Conservation (phyloP, 2,113 vertebrate genomes). For the Synodontis membranacea region DNA sequence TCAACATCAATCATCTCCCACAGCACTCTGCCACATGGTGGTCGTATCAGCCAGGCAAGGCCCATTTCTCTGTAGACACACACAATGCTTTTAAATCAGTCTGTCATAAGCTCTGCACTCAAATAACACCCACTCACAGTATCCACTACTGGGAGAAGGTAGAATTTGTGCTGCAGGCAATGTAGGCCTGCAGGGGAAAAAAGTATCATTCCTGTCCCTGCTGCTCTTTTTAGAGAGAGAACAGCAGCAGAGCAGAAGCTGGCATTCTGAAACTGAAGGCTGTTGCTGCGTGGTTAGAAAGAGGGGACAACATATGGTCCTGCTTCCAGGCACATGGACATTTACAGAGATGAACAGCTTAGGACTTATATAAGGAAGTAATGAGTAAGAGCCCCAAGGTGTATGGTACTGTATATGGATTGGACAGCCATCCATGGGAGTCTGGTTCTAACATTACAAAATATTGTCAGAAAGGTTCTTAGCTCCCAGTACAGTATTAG, state of each 20-base stretch:
- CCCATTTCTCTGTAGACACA: conserved; percentile 41
- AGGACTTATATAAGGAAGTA: conserved; percentile 49
- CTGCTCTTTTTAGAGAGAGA: conserved; percentile 37
- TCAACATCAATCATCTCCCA: conserved; percentile 36
- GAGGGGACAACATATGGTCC: conserved; percentile 46
- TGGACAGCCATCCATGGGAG: neutral
- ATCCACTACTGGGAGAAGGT: conserved; percentile 17
- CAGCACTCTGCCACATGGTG: conserved; percentile 36
- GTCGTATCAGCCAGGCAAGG: conserved; percentile 35
- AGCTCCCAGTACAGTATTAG: neutral
- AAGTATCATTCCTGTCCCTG: conserved; percentile 28
- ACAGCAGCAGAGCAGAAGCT: conserved; percentile 36
- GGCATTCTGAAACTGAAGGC: conserved; percentile 29
- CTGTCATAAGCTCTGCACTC: conserved; percentile 48
- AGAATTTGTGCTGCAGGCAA: conserved; percentile 8
- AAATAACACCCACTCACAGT: conserved; percentile 41
- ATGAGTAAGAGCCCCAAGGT: conserved; percentile 13
- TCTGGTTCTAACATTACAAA: neutral
- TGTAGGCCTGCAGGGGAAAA: conserved; percentile 1
- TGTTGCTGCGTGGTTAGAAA: neutral
- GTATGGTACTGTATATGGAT: neutral
- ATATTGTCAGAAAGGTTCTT: neutral
- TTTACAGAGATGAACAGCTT: conserved; percentile 36
- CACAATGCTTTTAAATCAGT: conserved; percentile 45
- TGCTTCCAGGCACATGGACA: conserved; percentile 41